Evolutionary conservation across 2,113 vertebrate genomes (phyloP).

Genomic region (Isichthys henryi): DNA sequence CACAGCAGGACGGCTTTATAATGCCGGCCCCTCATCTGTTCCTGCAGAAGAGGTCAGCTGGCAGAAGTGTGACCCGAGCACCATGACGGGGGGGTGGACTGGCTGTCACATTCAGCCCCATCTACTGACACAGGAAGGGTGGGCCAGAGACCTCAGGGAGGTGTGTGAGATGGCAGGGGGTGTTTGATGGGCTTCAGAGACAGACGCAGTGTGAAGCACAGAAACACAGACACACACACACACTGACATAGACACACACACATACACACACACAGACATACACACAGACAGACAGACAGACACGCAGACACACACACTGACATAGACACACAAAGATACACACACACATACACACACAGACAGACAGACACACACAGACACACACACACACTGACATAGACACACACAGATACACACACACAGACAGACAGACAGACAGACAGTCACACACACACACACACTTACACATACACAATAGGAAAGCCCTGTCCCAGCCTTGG

Average conservation of each 20-base stretch:
- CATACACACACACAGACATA: not conserved
- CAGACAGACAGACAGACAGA: no score
- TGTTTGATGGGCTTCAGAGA: no score
- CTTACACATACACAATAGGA: not conserved
- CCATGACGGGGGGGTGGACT: not conserved
- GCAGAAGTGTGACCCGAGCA: not conserved
- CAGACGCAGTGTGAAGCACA: no score
- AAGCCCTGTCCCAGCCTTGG: not conserved
- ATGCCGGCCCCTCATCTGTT: not conserved
- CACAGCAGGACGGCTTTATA: not conserved
- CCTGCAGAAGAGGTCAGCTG: not conserved
- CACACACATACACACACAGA: no score
- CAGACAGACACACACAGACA: not conserved
- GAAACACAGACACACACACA: no score
- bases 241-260: not conserved
- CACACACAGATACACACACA: no score
- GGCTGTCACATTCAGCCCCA: not conserved
- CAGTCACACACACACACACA: not conserved
- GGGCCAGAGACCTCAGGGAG: no score
- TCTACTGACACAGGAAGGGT: no score
- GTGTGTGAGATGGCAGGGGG: no score
- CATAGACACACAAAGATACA: no score
- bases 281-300: no score
- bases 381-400: not conserved
- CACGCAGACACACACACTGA: no score